Percentiles rank a stretch among this genome's conserved stretches.
These are phyloP conservation scores for Gonocerus acuteangulatus DNA, from an alignment of 2,888 invertebrate species.

Conservation along the genomic window DNA sequence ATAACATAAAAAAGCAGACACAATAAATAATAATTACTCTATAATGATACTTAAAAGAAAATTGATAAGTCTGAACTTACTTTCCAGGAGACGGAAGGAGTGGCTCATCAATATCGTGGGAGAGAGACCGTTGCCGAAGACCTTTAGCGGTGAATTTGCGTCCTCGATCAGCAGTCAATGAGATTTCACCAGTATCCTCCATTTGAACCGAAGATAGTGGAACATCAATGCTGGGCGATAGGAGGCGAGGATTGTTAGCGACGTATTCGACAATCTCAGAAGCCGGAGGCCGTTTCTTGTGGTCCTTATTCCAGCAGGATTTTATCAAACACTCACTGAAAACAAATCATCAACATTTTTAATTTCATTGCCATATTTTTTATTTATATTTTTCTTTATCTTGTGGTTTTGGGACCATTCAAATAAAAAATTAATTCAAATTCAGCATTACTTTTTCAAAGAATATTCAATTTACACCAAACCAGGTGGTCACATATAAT, in stretches of 20 bases:
- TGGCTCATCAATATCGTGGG: conserved; percentile 29
- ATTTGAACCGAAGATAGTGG: conserved; percentile 66
- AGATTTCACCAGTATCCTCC: conserved; percentile 56
- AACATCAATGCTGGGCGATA: conserved; percentile 70
- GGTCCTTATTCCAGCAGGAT: conserved; percentile 69
- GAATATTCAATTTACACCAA: too few relatives aligned
- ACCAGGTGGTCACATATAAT: too few relatives aligned
- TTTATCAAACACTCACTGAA: conserved; percentile 64
- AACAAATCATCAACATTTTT: too few relatives aligned
- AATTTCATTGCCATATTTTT: too few relatives aligned
- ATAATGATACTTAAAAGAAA: background rate
- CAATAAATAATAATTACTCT: background rate
- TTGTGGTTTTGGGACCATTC: too few relatives aligned
- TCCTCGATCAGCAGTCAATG: conserved; percentile 42
- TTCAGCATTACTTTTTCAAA: too few relatives aligned
- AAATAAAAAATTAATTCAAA: too few relatives aligned
- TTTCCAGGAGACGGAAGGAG: conserved; percentile 20
- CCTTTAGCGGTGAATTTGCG: conserved; percentile 33
- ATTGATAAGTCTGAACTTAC: background rate
- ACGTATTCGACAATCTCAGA: conserved; percentile 73
- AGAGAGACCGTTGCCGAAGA: conserved; percentile 29
- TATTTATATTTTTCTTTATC: too few relatives aligned
- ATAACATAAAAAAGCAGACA: too few relatives aligned
- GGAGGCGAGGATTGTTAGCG: conserved; percentile 64
- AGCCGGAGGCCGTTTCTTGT: conserved; percentile 64